Base-by-base conservation (phyloP, 2,888 invertebrate genomes). In the Embidobia sp. region DNA sequence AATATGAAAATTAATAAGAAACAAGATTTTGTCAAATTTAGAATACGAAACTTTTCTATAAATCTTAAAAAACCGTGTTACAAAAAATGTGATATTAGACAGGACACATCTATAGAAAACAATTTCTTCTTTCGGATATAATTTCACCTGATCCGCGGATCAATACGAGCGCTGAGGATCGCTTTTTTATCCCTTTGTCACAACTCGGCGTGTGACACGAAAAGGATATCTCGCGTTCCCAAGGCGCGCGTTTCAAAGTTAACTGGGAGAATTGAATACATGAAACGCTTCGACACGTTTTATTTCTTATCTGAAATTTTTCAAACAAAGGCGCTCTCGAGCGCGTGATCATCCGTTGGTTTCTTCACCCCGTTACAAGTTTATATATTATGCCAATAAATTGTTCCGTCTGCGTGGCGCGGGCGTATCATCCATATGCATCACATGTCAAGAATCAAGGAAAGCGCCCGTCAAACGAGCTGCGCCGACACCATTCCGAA, bases 391-490 rank as follows among this genome's bases (percentile, higher is more conserved):
- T 27, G 29, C 67, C 55, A 67, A 55, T 67, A 67, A 67, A 67
- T 55, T 46, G 55, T 48, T 67, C 46, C 48, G 55, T 37, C 53
- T 55, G 55, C 19, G 1, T 7, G n/a, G 22, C 29, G 35, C 31
- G 63, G 26, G 37, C 66, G 44, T 46, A 67, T 57, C 67, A 67
- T 67, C 22, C 57, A 67, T 67, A 57, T 57, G 67, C 67, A 57
- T 67, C 48, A 57, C 48, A 16, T 55, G 67, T 57, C 67, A 67
- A 67, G 67, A 67, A 67, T 67, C 67, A 67, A 57, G 67, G 55
- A 48, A 67, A 57, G 13, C 57, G 31, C 37, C 55, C 27, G 57
- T 67, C 67, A 48, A 66, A 59, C 40, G 26, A 49, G 49, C 31
- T 49, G 55, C 6, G 59, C 69, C 67, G 48, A 31, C 67, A 57